Percentiles rank a stretch among this genome's conserved stretches.
phyloP scores from a whole-genome alignment of 2,888 invertebrate species.

The Salpingus planirostris region DNA sequence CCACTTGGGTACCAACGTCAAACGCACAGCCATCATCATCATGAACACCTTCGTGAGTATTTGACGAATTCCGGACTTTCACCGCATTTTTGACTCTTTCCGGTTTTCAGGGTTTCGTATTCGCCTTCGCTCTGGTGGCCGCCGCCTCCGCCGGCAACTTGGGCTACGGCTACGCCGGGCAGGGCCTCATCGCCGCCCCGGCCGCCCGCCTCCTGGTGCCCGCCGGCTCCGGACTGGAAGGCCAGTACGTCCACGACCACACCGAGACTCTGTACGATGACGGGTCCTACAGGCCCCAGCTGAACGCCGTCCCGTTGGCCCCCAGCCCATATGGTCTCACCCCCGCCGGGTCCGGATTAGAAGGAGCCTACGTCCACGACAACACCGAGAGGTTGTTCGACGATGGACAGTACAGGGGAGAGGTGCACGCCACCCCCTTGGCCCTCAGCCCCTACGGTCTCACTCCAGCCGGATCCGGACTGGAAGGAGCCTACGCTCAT shows the following conservation, averaged over 20 bases:
- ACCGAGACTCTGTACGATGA: conserved; percentile 30
- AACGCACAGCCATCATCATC: too few relatives aligned
- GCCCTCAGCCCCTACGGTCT: conserved; percentile 23
- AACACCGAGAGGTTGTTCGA: conserved; percentile 25
- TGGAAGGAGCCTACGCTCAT: conserved; percentile 25
- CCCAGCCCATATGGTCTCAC: conserved; percentile 24
- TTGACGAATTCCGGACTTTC: too few relatives aligned
- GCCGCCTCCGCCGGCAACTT: too few relatives aligned
- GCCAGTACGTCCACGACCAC: conserved; percentile 20
- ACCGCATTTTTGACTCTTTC: too few relatives aligned
- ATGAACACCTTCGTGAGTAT: too few relatives aligned
- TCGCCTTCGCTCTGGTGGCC: too few relatives aligned
- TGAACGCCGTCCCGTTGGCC: conserved; percentile 19
- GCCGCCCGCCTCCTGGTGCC: conserved; percentile 1
- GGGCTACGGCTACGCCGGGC: conserved; percentile 1
- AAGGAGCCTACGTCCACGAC: conserved; percentile 28
- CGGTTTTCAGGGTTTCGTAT: too few relatives aligned
- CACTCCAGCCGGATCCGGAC: conserved; percentile 24
- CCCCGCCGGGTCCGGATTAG: conserved; percentile 24
- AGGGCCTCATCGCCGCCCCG: not conserved
- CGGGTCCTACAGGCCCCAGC: conserved; percentile 28
- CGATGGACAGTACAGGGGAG: conserved; percentile 19
- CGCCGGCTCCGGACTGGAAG: conserved; percentile 4
- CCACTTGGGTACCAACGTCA: too few relatives aligned
- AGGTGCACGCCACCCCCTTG: conserved; percentile 20